Evolutionary conservation across 2,888 invertebrate species (phyloP).

Genomic region (Leucophenga montana): DNA sequence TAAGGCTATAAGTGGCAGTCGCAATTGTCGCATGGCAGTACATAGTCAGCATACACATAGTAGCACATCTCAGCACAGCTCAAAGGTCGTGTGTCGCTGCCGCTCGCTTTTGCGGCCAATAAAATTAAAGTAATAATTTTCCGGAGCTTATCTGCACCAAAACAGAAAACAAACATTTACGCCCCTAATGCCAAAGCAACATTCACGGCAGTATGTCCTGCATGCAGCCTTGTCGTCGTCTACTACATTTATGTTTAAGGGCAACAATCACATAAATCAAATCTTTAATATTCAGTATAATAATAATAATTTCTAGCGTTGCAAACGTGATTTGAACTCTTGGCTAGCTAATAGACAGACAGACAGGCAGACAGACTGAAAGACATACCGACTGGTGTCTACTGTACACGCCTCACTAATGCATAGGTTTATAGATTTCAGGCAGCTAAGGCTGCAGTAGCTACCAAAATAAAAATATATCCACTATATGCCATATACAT

Average conservation of each 20-base stretch:
- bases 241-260: no score
- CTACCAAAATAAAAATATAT: no score
- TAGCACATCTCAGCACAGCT: neutral
- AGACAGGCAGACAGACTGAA: conserved; percentile 18
- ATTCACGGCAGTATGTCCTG: neutral
- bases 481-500: no score
- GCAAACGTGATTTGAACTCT: conserved; percentile 30
- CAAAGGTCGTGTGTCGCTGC: conserved; percentile 37
- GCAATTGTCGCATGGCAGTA: no score
- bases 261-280: conserved; percentile 55
- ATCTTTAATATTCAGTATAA: conserved; percentile 12
- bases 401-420: no score
- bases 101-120: conserved; percentile 64
- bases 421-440: no score
- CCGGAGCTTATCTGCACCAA: conserved; percentile 70
- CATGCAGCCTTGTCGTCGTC: neutral
- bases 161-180: conserved; percentile 71
- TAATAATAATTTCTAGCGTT: conserved; percentile 30
- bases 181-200: conserved; percentile 59
- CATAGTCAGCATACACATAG: neutral
- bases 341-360: neutral
- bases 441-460: no score
- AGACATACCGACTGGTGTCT: no score
- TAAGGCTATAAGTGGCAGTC: no score
- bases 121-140: conserved; percentile 70